Base-by-base conservation (phyloP, 2,888 invertebrate genomes). In the Trachelus troglodyta region DNA sequence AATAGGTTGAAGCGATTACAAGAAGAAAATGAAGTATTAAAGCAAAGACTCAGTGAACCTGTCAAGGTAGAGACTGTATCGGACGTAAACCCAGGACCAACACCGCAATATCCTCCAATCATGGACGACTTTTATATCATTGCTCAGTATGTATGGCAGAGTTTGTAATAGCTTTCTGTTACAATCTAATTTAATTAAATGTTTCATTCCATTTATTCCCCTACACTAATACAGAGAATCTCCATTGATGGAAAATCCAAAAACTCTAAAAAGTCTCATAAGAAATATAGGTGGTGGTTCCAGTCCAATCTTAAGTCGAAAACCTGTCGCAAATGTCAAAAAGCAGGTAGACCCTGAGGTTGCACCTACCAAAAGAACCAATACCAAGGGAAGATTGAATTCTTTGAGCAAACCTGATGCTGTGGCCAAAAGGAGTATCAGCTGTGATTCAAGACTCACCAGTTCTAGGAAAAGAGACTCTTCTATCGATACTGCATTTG, bases 71-170 rank as follows among this genome's bases (percentile, higher is more conserved):
- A 94, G 92, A 86, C 92, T 92, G 82, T 94, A 85, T 86, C 93
- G 91, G 89, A 95, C 92, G 93, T 96, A 85, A 92, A 95, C 92
- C 90, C 95, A 87, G 91, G 94, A 91, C 92, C 95, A 92, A 92
- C 96, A 87, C 93, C 95, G 90, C 94, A 96, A 0, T 96, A 97
- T 0, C 91, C 95, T 11, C 97, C 97, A 79, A 93, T 98, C 69
- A 95, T 98, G 85, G 98, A 98, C 90, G 98, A 98, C 92, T 98
- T 98, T 92, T 97, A 96, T 89, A 96, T 97, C 34, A 96, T 97
- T 82, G 97, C 98, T 12, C 95, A 96, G 88, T 97, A 95, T 89
- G 92, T 89, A 77, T 86, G 6, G 15, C 6, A 40, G 40, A 40
- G 15, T 40, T 79, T 84, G 88, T 11, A 90, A 91, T 76, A 90